phyloP scores from a whole-genome alignment of 2,888 invertebrate species.

The Gandaritis pyraliata region DNA sequence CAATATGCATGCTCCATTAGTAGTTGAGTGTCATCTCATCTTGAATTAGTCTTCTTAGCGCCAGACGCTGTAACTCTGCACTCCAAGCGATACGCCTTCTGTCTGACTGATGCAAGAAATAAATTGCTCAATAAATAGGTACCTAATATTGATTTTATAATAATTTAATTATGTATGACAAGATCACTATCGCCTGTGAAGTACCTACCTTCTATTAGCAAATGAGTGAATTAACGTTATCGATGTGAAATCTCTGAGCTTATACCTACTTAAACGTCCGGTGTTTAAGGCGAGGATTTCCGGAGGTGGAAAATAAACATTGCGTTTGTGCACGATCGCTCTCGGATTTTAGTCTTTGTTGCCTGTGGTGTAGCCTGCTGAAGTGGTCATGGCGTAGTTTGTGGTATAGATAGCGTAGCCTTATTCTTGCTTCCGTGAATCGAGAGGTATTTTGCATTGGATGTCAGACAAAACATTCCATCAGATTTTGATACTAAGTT shows the following conservation, averaged over 20 bases:
- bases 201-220: neutral
- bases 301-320: neutral
- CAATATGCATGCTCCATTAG: slow-evolving; percentile 63
- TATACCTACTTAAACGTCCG: neutral
- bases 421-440: neutral
- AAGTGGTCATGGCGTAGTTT: neutral
- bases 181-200: slow-evolving; percentile 9
- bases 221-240: neutral
- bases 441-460: too few relatives aligned
- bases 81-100: slow-evolving; percentile 33
- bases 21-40: slow-evolving; percentile 51
- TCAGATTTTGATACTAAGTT: too few relatives aligned
- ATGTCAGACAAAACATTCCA: too few relatives aligned
- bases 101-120: slow-evolving; percentile 32
- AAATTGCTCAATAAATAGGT: slow-evolving; percentile 28
- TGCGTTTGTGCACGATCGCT: neutral
- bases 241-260: neutral
- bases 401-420: neutral
- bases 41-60: slow-evolving; percentile 63
- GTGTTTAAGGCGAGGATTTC: too few relatives aligned
- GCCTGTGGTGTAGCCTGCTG: neutral
- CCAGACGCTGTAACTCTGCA: slow-evolving; percentile 47
- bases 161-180: slow-evolving; percentile 19
- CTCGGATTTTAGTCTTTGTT: too few relatives aligned
- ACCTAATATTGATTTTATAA: slow-evolving; percentile 28